phyloP scores from a whole-genome alignment of 2,113 vertebrate species.

The Oncorhynchus nerka region DNA sequence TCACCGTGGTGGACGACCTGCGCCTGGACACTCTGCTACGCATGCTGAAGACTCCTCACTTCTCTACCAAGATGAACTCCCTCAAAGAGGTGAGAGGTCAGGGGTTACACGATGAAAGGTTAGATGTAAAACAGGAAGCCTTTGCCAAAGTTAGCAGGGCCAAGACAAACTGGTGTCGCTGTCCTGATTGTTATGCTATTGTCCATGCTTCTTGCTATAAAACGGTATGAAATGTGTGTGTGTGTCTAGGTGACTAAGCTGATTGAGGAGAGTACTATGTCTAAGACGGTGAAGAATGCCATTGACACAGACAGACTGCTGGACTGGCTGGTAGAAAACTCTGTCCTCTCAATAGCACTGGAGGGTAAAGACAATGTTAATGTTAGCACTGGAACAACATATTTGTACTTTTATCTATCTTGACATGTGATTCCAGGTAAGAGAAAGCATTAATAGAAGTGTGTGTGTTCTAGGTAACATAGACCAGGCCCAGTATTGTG shows the following conservation, averaged over 20 bases:
- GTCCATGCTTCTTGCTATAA: no score
- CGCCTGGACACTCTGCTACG: conserved; percentile 92
- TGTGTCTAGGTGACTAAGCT: conserved; percentile 89
- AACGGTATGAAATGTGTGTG: neutral
- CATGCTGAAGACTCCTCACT: conserved; percentile 98
- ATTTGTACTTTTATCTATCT: neutral
- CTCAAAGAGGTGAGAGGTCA: conserved; percentile 88
- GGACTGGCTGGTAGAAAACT: conserved; percentile 98
- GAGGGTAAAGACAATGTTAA: conserved; percentile 79
- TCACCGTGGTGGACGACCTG: conserved; percentile 90
- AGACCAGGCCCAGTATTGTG: conserved; percentile 98
- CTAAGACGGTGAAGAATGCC: conserved; percentile 96
- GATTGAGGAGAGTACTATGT: conserved; percentile 97
- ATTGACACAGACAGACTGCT: conserved; percentile 94
- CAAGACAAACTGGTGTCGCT: neutral
- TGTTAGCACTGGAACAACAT: no score
- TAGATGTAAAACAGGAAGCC: neutral
- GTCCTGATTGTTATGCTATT: neutral
- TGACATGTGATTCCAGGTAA: neutral
- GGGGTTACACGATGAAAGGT: neutral
- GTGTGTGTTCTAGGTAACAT: conserved; percentile 83
- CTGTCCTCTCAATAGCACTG: conserved; percentile 94
- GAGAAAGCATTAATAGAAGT: conserved; percentile 21
- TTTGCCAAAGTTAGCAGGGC: neutral
- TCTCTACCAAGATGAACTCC: conserved; percentile 99